These are phyloP conservation scores for Pycnonotus jocosus DNA, from an alignment of 2,113 vertebrate genomes.

Conservation along the genomic window DNA sequence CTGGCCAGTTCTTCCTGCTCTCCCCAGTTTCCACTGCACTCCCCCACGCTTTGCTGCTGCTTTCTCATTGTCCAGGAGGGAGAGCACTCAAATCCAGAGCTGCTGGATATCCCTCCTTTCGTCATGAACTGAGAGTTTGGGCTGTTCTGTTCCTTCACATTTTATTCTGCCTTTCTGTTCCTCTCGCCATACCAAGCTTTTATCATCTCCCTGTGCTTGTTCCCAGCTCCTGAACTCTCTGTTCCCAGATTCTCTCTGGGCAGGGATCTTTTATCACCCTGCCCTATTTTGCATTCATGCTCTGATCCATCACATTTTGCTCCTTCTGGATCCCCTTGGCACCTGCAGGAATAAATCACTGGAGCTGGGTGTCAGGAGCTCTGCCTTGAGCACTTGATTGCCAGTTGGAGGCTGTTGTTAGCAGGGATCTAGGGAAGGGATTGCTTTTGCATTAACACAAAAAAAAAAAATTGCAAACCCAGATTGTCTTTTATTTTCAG, in stretches of 20 bases:
- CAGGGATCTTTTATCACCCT: neutral
- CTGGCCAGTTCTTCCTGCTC: conserved; percentile 45
- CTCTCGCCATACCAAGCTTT: neutral
- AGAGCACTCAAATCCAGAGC: neutral
- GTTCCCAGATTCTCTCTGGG: neutral
- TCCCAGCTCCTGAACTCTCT: neutral
- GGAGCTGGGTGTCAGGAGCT: neutral
- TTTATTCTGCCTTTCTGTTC: neutral
- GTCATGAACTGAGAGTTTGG: fast-evolving
- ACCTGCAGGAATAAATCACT: neutral
- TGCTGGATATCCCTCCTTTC: neutral
- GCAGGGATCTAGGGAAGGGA: neutral
- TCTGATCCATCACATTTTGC: neutral
- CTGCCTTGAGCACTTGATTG: neutral
- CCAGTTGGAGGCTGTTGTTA: neutral
- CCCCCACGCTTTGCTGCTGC: neutral
- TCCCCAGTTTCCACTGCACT: neutral
- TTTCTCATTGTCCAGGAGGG: neutral
- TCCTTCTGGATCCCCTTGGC: neutral
- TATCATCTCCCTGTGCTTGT: neutral
- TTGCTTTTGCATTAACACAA: neutral
- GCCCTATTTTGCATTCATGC: neutral
- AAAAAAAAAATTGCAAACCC: neutral
- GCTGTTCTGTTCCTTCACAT: neutral
- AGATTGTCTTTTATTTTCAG: neutral